A percentile compares a stretch with the other conserved stretches of the same genome.
Conservation (phyloP, 1,140 invertebrate species). For the Daktulosphaira vitifoliae region DNA sequence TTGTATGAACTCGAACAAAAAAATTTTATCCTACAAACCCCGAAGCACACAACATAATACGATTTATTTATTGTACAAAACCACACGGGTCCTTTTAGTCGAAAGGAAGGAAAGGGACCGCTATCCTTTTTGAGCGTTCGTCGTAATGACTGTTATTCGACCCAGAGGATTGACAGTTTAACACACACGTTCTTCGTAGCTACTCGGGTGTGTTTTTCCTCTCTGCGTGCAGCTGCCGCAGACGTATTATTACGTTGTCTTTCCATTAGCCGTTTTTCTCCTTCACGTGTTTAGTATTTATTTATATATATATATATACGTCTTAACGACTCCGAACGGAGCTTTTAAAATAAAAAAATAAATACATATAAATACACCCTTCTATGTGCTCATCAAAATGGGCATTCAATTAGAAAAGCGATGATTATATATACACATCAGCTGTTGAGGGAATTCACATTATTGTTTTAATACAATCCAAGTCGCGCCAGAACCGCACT, state of each 20-base stretch:
- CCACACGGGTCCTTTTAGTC: too few relatives aligned
- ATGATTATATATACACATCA: too few relatives aligned
- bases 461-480: too few relatives aligned
- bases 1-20: too few relatives aligned
- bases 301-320: neutral
- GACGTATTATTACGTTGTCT: slow-evolving; percentile 31
- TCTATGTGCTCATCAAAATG: neutral
- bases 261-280: slow-evolving; percentile 22
- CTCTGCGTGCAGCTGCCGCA: neutral
- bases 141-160: slow-evolving; percentile 32
- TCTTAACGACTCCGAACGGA: slow-evolving; percentile 4
- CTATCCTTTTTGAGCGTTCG: neutral
- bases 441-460: too few relatives aligned
- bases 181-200: neutral
- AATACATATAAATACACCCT: neutral
- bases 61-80: too few relatives aligned
- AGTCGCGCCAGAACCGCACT: neutral
- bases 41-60: too few relatives aligned
- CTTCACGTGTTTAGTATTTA: neutral
- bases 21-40: too few relatives aligned
- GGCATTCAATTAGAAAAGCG: neutral
- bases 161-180: slow-evolving; percentile 29
- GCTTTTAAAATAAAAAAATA: slow-evolving; percentile 18
- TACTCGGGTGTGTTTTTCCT: neutral
- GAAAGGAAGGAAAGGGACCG: too few relatives aligned